Evolutionary conservation across 1,140 invertebrate species (phyloP).

Genomic region (Bathynomus jamesi): DNA sequence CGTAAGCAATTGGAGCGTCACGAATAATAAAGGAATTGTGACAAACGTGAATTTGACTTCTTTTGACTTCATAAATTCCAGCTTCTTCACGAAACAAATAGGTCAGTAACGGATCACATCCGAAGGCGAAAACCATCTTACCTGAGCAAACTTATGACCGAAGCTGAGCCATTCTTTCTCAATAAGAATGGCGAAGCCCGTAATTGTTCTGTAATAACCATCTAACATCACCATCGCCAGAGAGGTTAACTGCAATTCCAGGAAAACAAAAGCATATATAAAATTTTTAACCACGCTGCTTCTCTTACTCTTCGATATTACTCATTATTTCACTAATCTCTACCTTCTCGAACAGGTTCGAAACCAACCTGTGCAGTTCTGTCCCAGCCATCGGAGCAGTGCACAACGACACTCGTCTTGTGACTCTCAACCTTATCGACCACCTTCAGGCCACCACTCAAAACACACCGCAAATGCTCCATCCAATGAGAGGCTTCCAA

Average conservation of each 20-base stretch:
- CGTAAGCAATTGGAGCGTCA: no score
- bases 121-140: conserved; percentile 46
- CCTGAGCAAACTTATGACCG: conserved; percentile 97
- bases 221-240: conserved; percentile 88
- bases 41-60: no score
- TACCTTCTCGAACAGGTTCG: conserved; percentile 41
- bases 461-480: conserved; percentile 91
- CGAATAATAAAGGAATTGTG: no score
- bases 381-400: conserved; percentile 99
- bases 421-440: conserved; percentile 97
- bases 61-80: no score
- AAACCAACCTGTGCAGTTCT: conserved; percentile 67
- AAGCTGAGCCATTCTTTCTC: conserved; percentile 99
- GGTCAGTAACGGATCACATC: no score
- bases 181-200: conserved; percentile 65
- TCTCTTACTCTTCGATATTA: no score
- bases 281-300: no score
- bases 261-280: no score
- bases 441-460: conserved; percentile 87
- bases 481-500: conserved; percentile 95
- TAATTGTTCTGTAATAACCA: conserved; percentile 78
- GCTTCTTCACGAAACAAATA: no score
- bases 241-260: conserved; percentile 76
- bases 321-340: no score
- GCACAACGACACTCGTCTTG: conserved; percentile 94